Conservation (phyloP, 2,888 invertebrate genomes). For the Sussaba pulchella region DNA sequence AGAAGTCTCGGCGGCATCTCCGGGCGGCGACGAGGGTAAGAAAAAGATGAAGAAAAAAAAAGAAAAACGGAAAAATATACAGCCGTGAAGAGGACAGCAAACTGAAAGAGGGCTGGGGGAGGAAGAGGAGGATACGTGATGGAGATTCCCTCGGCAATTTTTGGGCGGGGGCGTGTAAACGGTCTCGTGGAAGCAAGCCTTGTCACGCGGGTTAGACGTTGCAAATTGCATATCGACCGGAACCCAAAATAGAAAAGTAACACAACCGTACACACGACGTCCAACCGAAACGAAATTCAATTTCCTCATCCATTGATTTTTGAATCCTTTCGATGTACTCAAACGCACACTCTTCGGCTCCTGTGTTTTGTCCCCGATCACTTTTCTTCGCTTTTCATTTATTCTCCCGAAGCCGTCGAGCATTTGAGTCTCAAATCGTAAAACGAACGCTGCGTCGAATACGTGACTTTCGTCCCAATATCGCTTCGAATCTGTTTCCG, state of each 20-base stretch:
- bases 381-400: neutral
- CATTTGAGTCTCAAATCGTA: constrained; percentile 21
- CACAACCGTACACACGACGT: constrained; percentile 23
- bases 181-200: constrained; percentile 47
- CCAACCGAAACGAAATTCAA: constrained; percentile 54
- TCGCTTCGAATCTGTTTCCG: neutral
- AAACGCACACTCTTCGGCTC: neutral
- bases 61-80: neutral
- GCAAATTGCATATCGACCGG: constrained; percentile 62
- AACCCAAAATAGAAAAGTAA: constrained; percentile 33
- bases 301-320: constrained; percentile 50
- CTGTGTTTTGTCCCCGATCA: neutral
- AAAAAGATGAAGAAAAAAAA: neutral
- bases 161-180: constrained; percentile 49
- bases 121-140: constrained; percentile 21
- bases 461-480: constrained; percentile 41
- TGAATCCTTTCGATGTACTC: neutral
- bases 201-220: constrained; percentile 44
- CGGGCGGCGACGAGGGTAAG: constrained; percentile 22
- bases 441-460: constrained; percentile 11
- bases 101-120: too few relatives aligned
- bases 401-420: neutral
- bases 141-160: constrained; percentile 50
- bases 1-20: constrained; percentile 26
- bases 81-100: constrained; percentile 12